Evolutionary conservation across 2,888 invertebrate species (phyloP), one percentile per base, ranked within the genome.

Genomic region (Biston stratarius): DNA sequence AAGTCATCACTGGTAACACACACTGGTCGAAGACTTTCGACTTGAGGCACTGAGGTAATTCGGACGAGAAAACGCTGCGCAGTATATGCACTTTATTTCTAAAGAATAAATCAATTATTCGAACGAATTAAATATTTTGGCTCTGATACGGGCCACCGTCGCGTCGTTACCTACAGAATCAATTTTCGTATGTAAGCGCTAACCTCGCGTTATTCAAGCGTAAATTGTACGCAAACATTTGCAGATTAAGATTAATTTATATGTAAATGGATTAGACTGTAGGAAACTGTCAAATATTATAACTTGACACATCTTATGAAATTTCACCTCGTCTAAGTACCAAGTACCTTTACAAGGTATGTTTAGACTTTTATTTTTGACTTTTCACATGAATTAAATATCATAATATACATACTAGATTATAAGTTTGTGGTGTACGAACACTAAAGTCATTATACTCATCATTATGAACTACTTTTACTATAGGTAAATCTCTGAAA

Each of bases 231-330:
- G 73, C 78, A 81, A 77, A 77, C 69, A 72, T 64, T 68, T 71
- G 65, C 48, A 73, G 73, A 72, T 75, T 71, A 74, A 77, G 75
- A 79, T 77, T 79, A 80, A 79, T 80, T 73, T 77, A 70, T 75
- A 79, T 78, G 79, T 76, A 78, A 79, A 82, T 81, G 62, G 61
- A 12, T 48, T 64, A 64, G 51, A 66, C 60, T 61, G 33, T n/a
- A 61, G 36, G 55, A 49, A 24, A 36, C 38, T 24, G 14, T 14
- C 2, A 7, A 6, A 8, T 48, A 7, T 48, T 47, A n/a, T 60
- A 42, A 51, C 60, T 57, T 44, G 11, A 24, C 6, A 48, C 10
- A 5, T 0, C 3, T 11, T 3, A 44, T 44, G 12, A 44, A 44
- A 12, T 44, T 44, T 44, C 44, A 12, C 44, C 12, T 12, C 5